Conservation (phyloP, 2,113 vertebrate species). For the Turdus rufiventris region DNA sequence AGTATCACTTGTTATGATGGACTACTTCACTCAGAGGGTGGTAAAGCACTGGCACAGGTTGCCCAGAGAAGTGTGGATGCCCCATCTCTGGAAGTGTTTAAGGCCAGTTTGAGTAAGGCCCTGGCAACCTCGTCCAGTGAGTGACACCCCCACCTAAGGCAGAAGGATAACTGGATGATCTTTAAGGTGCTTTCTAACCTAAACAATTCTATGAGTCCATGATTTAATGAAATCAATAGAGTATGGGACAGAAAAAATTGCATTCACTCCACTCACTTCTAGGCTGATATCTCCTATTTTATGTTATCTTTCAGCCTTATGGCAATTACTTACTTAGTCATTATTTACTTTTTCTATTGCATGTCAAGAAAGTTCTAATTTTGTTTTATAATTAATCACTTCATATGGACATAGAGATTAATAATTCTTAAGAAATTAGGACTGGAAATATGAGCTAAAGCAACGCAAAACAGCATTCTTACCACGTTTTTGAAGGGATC, state of each 20-base stretch:
- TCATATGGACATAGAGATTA: neutral
- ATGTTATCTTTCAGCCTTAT: neutral
- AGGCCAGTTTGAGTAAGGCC: neutral
- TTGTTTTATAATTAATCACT: neutral
- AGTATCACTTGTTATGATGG: neutral
- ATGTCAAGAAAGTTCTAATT: neutral
- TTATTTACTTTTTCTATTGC: neutral
- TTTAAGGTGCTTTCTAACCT: neutral
- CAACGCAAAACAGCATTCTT: neutral
- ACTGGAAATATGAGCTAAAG: neutral
- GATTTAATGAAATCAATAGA: neutral
- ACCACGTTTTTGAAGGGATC: neutral
- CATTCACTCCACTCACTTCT: neutral
- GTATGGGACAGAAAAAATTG: neutral
- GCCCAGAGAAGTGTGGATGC: neutral
- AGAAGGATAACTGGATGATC: neutral
- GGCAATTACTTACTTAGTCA: neutral
- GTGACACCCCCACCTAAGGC: neutral
- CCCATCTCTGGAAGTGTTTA: neutral
- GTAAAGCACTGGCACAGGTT: neutral
- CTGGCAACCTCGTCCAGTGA: neutral
- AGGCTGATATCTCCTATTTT: neutral
- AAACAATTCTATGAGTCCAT: neutral
- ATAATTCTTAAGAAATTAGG: neutral
- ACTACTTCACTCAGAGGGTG: neutral